Base-by-base conservation (phyloP, 37 sponge, comb jelly and placozoan species). In the Halichondria panicea region DNA sequence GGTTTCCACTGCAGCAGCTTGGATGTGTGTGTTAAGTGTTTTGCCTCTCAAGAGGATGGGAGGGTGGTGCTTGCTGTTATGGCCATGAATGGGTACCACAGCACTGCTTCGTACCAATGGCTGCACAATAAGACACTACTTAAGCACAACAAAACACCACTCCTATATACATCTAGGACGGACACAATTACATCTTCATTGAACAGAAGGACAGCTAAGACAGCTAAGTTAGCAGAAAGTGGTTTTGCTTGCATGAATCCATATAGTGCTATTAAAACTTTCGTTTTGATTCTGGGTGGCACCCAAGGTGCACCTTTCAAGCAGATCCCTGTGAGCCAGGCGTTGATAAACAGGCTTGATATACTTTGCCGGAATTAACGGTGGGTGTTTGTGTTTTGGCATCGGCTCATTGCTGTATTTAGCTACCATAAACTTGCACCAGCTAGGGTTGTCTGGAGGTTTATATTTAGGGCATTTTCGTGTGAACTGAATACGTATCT, bases 241-340 rank as follows among this genome's bases (percentile, higher is more conserved):
- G 61, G 61, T 59, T 18, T 59, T 59, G n/a, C 61, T 59, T n/a
- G 61, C 61, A 59, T 24, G 61, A n/a, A 12, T 59, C 61, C 61
- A 59, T n/a, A 59, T n/a, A 59, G 24, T 9, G 24, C 24, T 59
- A 66, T 60, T 60, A 22, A 60, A 60, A 27, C 28, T 27, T 25
- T 60, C 66, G 22, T 66, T 66, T 36, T 66, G 66, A 36, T 66
- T 66, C 28, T 66, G 66, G 41, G 66, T 66, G 40, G 66, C 66
- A 9, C 66, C 38, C 7, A 66, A 40, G 8, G 41, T 15, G 66
- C 66, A 66, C 39, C 41, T 66, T 11, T 66, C 66, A 27, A 66
- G 41, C 9, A 66, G 66, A 37, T 66, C 66, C 9, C 41, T 7
- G 28, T 36, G 7, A 66, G 66, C 8, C 11, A 66, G 28, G 34